These are phyloP conservation scores for Laticauda laticaudata DNA, from an alignment of 2,113 vertebrate genomes.

Conservation along the genomic window DNA sequence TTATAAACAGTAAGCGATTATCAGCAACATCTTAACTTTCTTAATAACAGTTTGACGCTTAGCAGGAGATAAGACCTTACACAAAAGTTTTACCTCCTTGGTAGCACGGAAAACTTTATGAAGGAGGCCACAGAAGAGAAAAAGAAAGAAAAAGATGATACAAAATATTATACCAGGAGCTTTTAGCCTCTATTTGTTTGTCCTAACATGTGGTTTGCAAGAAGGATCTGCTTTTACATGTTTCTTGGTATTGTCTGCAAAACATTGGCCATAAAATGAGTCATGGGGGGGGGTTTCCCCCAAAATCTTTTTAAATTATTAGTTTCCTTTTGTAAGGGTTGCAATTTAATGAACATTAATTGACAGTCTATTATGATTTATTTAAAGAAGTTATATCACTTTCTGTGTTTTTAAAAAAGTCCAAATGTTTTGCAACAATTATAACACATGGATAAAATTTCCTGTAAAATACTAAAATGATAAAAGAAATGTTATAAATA, in stretches of 20 bases:
- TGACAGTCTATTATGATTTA: neutral
- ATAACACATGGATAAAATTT: neutral
- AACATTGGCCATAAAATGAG: neutral
- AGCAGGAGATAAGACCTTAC: constrained; percentile 35
- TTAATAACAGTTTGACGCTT: constrained; percentile 43
- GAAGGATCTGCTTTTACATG: neutral
- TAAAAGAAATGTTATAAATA: neutral
- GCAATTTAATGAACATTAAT: neutral
- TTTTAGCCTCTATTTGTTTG: neutral
- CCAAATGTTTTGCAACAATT: neutral
- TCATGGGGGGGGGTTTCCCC: neutral
- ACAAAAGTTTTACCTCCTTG: constrained; percentile 2
- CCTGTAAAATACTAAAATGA: neutral
- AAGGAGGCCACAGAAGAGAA: neutral
- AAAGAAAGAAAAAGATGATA: neutral
- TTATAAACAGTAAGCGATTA: constrained; percentile 45
- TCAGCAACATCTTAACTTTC: constrained; percentile 46
- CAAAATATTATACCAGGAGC: neutral
- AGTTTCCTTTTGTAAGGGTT: neutral
- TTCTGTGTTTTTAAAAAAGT: neutral
- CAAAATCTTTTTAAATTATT: neutral
- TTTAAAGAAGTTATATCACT: neutral
- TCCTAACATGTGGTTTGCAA: neutral
- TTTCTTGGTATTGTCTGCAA: neutral
- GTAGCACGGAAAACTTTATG: neutral